Percentiles rank a stretch among this genome's conserved stretches.
Evolutionary conservation across 1,140 invertebrate species (phyloP).

Genomic region (Maniola jurtina): DNA sequence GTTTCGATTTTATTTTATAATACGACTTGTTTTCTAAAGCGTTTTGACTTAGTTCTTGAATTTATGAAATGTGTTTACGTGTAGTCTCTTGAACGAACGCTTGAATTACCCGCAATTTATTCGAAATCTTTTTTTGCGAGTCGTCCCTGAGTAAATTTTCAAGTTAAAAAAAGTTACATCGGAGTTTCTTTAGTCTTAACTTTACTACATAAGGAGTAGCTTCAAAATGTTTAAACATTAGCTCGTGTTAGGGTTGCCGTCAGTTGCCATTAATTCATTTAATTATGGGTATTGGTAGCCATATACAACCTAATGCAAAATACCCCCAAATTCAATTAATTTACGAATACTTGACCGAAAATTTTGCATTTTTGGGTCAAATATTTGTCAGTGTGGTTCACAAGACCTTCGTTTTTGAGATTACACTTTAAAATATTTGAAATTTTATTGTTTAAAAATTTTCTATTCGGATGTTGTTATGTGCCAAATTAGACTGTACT

Average conservation of each 20-base stretch:
- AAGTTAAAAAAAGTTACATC: neutral
- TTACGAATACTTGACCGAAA: slow-evolving; percentile 29
- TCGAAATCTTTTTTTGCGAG: too few species aligned
- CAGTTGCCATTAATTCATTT: too few species aligned
- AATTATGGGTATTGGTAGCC: too few species aligned
- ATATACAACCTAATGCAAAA: too few species aligned
- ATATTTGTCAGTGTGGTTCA: slow-evolving; percentile 19
- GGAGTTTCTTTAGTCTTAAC: too few species aligned
- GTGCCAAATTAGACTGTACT: slow-evolving; percentile 17
- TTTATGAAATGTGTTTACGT: slow-evolving; percentile 69
- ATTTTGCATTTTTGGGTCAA: slow-evolving; percentile 28
- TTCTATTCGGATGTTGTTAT: slow-evolving; percentile 44
- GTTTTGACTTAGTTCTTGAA: slow-evolving; percentile 58
- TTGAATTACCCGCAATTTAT: neutral
- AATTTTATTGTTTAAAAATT: slow-evolving; percentile 47
- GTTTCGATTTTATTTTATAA: slow-evolving; percentile 40
- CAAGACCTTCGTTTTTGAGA: slow-evolving; percentile 37
- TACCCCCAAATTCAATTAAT: neutral
- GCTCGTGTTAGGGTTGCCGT: too few species aligned
- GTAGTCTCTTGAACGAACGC: slow-evolving; percentile 50
- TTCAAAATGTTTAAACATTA: too few species aligned
- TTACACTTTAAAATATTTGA: slow-evolving; percentile 38
- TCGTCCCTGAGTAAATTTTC: neutral
- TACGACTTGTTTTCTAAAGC: slow-evolving; percentile 56
- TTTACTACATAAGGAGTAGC: too few species aligned